Conservation (phyloP, 1,140 invertebrate species). For the Pogonomyrmex barbatus region DNA sequence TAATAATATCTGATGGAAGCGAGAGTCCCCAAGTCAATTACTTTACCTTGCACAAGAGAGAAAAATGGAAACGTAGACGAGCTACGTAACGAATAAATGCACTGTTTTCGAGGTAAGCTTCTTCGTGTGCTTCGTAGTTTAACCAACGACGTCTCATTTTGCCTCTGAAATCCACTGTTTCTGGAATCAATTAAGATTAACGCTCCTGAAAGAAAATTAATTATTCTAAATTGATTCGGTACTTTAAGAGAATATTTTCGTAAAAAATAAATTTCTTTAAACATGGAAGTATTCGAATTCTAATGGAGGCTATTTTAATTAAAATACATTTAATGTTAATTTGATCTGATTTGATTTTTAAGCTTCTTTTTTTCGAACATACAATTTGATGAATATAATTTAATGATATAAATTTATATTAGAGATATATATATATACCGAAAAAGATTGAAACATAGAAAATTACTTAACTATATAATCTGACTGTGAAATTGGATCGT, state of each 20-base stretch:
- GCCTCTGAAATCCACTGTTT: conserved; percentile 50
- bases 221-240: background rate
- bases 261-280: conserved; percentile 15
- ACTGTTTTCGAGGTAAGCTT: conserved; percentile 73
- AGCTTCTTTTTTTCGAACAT: background rate
- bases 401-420: background rate
- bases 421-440: background rate
- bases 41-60: conserved; percentile 66
- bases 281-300: background rate
- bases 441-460: background rate
- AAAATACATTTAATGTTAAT: conserved; percentile 6
- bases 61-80: conserved; percentile 48
- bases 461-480: conserved; percentile 2
- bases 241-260: background rate
- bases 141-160: conserved; percentile 60
- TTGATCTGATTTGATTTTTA: background rate
- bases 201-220: background rate
- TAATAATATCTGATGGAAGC: conserved; percentile 31
- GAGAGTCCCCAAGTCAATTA: conserved; percentile 40
- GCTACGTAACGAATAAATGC: conserved; percentile 64
- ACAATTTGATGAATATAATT: conserved; percentile 16
- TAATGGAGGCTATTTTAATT: background rate
- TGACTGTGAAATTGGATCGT: background rate
- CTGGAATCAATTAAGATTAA: background rate
- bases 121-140: conserved; percentile 67